Base-by-base conservation (phyloP, 2,888 invertebrate genomes). In the Caenorhabditis angaria region DNA sequence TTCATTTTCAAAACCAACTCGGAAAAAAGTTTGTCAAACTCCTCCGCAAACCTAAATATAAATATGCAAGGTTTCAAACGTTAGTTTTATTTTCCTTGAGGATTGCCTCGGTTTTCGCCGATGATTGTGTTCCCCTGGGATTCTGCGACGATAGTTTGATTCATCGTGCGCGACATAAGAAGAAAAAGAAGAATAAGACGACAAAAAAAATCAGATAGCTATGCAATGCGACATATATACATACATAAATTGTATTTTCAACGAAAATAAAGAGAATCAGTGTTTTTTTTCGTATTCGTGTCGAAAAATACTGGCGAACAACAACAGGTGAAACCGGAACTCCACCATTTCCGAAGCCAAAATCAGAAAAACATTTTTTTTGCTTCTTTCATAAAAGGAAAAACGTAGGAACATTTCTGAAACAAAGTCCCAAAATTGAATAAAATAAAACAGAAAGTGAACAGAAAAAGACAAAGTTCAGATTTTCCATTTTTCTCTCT, bases 21-120 rank as follows among this genome's bases (percentile, higher is more conserved):
- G 35, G 56, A 64, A 57, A 70, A 64, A 51, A 64, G 69, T 61
- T 68, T 63, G 61, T 25, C 61, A 70, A 61, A 64, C 47, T 70
- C 64, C 63, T 64, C 61, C 69, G 47, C 61, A 64, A 64, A 41
- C 18, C 10, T 41, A 41, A 41, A 41, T 41, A 18, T 14, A 41
- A 18, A 18, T 12, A 41, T 41, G 41, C 41, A 41, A 41, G 41
- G 41, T 41, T 41, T 41, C 41, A 12, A 12, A 14, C 41, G 41
- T 41, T 18, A 41, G 41, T 41, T 41, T 41, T 41, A 41, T 41
- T 18, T 41, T 41, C 41, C 18, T 41, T 41, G 10, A 10, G 8
- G 14, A 12, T 18, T 14, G 3, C 18, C 14, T 41, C 18, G 3
- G n/a, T 41, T 14, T 41, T 41, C 41, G 41, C 18, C n/a, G 41